Evolutionary conservation across 2,888 invertebrate genomes (phyloP), one percentile per base, ranked within the genome.

Genomic region (Calliphora vomitoria): DNA sequence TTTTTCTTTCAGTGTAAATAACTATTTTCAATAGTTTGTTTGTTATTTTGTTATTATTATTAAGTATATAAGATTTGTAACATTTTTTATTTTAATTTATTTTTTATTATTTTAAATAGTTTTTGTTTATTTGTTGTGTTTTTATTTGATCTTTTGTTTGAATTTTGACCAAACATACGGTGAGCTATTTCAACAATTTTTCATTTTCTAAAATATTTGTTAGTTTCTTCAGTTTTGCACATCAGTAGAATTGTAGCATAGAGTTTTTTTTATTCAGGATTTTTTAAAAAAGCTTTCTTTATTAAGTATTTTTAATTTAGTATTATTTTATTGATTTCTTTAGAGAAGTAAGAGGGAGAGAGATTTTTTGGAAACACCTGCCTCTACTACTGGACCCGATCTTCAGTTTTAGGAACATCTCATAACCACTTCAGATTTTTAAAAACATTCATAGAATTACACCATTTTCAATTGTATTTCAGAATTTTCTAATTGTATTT

Each of bases 1-100:
- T 41, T 69, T 72, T 66, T 78, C 38, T 75, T 71, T 64, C 64
- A 79, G 72, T 79, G 84, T 84, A 84, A 58, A 84, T 66, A 44
- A 38, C 64, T 58, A 13, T 31, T 76, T 60, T 18, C 2, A 74
- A 78, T 68, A 75, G 47, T 86, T 78, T 18, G 35, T 69, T 62
- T 25, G 41, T 66, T 41, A 20, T 25, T 68, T 10, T n/a, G n/a
- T 6, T 25, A 25, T 25, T 25, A 25, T 13, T 68, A n/a, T 47
- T 41, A 0, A 2, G 25, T 58, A 25, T 58, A 38, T 81, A 64
- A 11, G 25, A 31, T 44, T 74, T 79, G 35, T 69, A 79, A 69
- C 58, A 25, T 41, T 25, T 53, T 50, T 41, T 75, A 35, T 50
- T 25, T 50, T 31, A 1, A 20, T 31, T 68, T 41, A 25, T 41